Conservation (phyloP, 2,888 invertebrate genomes). For the Alitta virens region DNA sequence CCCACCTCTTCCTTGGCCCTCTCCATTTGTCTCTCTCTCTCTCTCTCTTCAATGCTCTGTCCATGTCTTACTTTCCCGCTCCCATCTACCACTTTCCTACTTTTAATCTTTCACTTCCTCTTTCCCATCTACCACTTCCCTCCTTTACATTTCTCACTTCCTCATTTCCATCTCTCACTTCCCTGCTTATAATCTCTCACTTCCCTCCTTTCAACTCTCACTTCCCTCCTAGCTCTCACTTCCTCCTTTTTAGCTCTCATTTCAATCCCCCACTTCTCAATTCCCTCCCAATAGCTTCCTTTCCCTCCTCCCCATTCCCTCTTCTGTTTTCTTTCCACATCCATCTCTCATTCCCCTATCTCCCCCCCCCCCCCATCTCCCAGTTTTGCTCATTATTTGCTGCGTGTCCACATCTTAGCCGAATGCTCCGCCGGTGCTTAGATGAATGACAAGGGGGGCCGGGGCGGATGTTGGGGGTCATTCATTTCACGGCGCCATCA, state of each 20-base stretch:
- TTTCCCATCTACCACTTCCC: neutral
- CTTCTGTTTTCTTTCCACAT: neutral
- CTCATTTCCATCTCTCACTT: neutral
- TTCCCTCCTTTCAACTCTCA: too few species aligned
- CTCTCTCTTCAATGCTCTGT: too few species aligned
- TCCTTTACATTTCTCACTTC: neutral
- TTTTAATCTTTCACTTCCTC: neutral
- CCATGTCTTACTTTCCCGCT: neutral
- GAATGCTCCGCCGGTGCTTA: too few species aligned
- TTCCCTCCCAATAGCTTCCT: constrained; percentile 1
- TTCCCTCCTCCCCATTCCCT: neutral
- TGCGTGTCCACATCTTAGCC: neutral
- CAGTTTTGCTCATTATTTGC: neutral
- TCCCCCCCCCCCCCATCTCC: neutral
- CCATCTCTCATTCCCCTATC: neutral
- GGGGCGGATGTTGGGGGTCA: too few species aligned
- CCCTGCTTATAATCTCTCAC: neutral
- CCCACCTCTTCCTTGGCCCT: too few species aligned
- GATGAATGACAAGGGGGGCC: too few species aligned
- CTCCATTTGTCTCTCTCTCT: too few species aligned
- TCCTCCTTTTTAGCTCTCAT: constrained; percentile 1
- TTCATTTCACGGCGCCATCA: neutral
- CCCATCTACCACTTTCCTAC: neutral
- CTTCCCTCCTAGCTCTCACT: neutral
- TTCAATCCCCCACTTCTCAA: neutral